Evolutionary conservation across 1,140 invertebrate species (phyloP).

Genomic region (Solenopsis invicta): DNA sequence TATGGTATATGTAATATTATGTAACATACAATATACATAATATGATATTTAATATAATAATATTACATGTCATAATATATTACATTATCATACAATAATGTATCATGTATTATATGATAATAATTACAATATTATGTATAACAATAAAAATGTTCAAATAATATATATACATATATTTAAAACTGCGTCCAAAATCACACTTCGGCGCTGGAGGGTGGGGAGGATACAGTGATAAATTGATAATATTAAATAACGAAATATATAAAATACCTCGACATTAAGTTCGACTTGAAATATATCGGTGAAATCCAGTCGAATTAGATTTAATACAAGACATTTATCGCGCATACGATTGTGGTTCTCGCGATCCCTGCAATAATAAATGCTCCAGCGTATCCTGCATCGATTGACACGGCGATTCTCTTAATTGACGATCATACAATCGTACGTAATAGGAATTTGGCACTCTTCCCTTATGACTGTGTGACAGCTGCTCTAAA

Average conservation of each 20-base stretch:
- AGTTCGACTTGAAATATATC: not conserved
- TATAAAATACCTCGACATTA: not conserved
- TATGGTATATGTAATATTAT: not conserved
- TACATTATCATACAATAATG: not conserved
- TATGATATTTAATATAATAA: too few species aligned
- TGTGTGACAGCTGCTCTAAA: constrained; percentile 30
- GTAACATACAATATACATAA: not conserved
- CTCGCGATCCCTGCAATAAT: not conserved
- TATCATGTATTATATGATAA: not conserved
- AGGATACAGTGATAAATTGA: too few species aligned
- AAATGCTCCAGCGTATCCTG: not conserved
- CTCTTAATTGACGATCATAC: constrained; percentile 64
- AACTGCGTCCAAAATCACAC: constrained; percentile 11
- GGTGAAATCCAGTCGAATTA: not conserved
- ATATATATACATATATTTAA: constrained; percentile 6
- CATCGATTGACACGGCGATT: constrained; percentile 7
- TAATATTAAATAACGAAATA: not conserved
- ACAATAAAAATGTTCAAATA: not conserved
- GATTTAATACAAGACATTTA: not conserved
- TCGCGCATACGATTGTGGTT: not conserved
- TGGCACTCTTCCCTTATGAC: constrained; percentile 64
- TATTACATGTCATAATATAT: not conserved
- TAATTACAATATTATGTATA: not conserved
- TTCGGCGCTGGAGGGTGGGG: not conserved
- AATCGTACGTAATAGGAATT: constrained; percentile 51